phyloP scores from a whole-genome alignment of 2,113 vertebrate species.

The Toxotes jaculatrix region DNA sequence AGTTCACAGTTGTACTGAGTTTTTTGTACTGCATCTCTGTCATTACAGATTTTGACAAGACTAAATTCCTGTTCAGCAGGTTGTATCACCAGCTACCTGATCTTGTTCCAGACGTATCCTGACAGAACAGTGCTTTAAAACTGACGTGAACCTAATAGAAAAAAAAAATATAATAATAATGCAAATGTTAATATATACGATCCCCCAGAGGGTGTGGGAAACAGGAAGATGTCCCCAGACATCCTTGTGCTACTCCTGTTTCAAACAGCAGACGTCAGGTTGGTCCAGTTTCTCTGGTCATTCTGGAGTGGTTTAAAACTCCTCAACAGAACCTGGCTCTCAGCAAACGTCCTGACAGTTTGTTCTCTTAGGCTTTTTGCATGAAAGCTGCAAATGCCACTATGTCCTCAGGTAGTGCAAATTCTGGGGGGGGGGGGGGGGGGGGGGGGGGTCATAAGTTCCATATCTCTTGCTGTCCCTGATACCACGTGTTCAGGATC shows the following conservation, averaged over 20 bases:
- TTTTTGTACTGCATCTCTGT: too few relatives aligned
- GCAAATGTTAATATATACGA: background rate
- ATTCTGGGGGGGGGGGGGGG: constrained; percentile 11
- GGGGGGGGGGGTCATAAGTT: constrained; percentile 1
- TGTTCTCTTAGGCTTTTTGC: constrained; percentile 18
- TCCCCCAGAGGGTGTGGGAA: background rate
- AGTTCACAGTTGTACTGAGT: too few relatives aligned
- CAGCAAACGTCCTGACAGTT: constrained; percentile 39
- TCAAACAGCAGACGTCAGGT: constrained; percentile 35
- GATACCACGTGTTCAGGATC: constrained; percentile 10
- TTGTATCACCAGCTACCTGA: background rate
- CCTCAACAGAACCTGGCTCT: background rate
- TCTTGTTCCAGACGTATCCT: background rate
- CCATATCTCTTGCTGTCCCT: constrained; percentile 26
- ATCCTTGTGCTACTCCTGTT: background rate
- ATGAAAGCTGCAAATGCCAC: constrained; percentile 22
- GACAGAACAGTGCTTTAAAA: background rate
- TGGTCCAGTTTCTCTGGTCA: constrained; percentile 42
- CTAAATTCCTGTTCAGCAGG: background rate
- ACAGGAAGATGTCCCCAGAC: background rate
- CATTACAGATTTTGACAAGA: background rate
- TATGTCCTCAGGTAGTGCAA: constrained; percentile 60
- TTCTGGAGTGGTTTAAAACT: background rate
- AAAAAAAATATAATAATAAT: background rate
- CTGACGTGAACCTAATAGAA: background rate